A percentile compares a stretch with the other conserved stretches of the same genome.
Evolutionary conservation across 2,888 invertebrate genomes (phyloP).

Genomic region (Sesamia inferens): DNA sequence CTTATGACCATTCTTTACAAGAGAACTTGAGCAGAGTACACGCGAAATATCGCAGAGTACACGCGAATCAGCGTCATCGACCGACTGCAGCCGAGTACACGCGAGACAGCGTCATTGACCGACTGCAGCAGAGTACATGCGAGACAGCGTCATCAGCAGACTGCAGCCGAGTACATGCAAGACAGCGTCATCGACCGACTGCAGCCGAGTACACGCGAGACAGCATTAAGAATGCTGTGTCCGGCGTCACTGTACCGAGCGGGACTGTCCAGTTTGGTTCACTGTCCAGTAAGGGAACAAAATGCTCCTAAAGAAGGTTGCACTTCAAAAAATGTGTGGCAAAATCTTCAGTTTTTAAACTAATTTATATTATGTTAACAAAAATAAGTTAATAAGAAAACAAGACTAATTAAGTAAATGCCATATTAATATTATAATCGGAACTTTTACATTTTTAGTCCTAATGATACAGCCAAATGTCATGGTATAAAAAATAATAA

Average conservation of each 20-base stretch:
- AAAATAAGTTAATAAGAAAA: slow-evolving; percentile 14
- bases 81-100: too few relatives aligned
- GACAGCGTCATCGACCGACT: not conserved
- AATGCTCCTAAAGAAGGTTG: not conserved
- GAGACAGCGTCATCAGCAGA: not conserved
- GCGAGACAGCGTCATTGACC: too few relatives aligned
- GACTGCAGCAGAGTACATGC: not conserved
- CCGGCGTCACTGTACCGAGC: not conserved
- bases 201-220: not conserved
- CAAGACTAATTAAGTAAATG: slow-evolving; percentile 56
- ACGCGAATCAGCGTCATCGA: not conserved
- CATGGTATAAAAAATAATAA: not conserved
- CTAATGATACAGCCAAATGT: not conserved
- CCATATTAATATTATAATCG: slow-evolving; percentile 34
- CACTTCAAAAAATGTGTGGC: not conserved
- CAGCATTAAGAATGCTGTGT: not conserved
- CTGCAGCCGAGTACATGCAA: not conserved
- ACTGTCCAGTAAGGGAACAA: not conserved
- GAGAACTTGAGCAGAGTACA: too few relatives aligned
- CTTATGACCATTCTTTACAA: not conserved
- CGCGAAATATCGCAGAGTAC: too few relatives aligned
- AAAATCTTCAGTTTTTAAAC: slow-evolving; percentile 12
- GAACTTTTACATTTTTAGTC: slow-evolving; percentile 10
- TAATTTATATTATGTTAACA: not conserved
- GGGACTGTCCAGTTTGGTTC: not conserved